Evolutionary conservation across 2,797 vertebrate genomes (phyloP), one percentile per base, ranked within the genome.

Genomic region (Eupleurogrammus muticus): DNA sequence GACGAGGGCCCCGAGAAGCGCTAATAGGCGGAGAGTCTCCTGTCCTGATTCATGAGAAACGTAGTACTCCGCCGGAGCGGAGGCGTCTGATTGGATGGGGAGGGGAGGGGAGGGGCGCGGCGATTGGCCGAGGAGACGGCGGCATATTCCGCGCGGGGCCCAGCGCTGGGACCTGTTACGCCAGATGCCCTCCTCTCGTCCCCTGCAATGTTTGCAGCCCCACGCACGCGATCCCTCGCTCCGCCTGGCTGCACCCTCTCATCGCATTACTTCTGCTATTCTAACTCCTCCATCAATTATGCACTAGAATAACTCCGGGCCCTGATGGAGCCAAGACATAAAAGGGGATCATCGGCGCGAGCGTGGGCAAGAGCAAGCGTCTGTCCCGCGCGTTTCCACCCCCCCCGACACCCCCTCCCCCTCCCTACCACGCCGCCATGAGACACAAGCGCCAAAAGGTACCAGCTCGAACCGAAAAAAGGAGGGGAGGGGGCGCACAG

Each of bases 201-300:
- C 92, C 89, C 92, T 85, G 80, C 91, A 93, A 93, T 93, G 93
- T 91, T 94, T 87, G 93, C 78, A 74, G 90, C 85, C 82, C 89
- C 89, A 89, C 82, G 89, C 93, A 93, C 88, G 94, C 93, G 91
- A 94, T 93, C 89, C 84, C 84, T 84, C 81, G 88, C 84, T 90
- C 75, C 85, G 93, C 94, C 90, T 90, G 88, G 24, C 91, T 94
- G 93, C 93, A 93, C 95, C 92, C 96, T 97, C 93, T 90, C 93
- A 92, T 95, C 93, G 70, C 86, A 96, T 99, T 98, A 98, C 94
- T 99, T 99, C 95, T 66, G 96, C 98, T 98, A 96, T 98, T 97
- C 96, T 98, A 97, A 99, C 96, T 95, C 96, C 96, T 96, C 95
- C 95, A 99, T 99, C 96, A 98, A 98, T 99, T 99, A 99, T 99